Percentiles rank a stretch among this genome's conserved stretches.
Conservation (phyloP, 2,797 vertebrate genomes). For the Paratrypauchen microcephalus region DNA sequence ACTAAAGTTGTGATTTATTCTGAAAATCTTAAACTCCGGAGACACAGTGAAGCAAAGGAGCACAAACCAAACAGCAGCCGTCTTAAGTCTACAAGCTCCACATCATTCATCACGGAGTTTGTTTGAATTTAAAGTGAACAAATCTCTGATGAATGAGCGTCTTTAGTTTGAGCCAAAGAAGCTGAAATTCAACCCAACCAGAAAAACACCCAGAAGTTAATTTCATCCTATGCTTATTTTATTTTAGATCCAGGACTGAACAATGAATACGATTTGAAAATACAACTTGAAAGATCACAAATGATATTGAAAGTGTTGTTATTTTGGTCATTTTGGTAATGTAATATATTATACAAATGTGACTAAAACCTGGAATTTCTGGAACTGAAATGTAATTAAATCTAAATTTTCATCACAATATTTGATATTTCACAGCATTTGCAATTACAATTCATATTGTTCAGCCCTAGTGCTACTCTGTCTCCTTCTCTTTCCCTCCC, state of each 20-base stretch:
- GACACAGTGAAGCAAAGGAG: conserved; percentile 33
- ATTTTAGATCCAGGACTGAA: neutral
- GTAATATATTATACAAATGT: too few relatives aligned
- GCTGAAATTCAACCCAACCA: conserved; percentile 14
- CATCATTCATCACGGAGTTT: conserved; percentile 37
- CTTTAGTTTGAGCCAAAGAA: conserved; percentile 18
- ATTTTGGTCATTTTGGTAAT: too few relatives aligned
- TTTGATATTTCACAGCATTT: too few relatives aligned
- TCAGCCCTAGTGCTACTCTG: neutral
- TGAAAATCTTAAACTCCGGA: conserved; percentile 6
- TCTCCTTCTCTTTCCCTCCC: too few relatives aligned
- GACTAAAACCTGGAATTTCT: too few relatives aligned
- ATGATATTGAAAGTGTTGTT: too few relatives aligned
- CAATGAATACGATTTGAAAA: neutral
- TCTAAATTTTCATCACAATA: too few relatives aligned
- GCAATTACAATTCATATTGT: neutral
- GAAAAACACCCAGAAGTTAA: neutral
- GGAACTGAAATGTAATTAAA: too few relatives aligned
- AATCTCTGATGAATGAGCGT: conserved; percentile 31
- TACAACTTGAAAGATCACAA: neutral
- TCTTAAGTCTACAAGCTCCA: conserved; percentile 30
- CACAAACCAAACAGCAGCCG: conserved; percentile 43
- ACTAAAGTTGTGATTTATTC: neutral
- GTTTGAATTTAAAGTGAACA: neutral
- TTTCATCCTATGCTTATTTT: neutral